Conservation (phyloP, 2,113 vertebrate genomes). For the Phainopepla nitens region DNA sequence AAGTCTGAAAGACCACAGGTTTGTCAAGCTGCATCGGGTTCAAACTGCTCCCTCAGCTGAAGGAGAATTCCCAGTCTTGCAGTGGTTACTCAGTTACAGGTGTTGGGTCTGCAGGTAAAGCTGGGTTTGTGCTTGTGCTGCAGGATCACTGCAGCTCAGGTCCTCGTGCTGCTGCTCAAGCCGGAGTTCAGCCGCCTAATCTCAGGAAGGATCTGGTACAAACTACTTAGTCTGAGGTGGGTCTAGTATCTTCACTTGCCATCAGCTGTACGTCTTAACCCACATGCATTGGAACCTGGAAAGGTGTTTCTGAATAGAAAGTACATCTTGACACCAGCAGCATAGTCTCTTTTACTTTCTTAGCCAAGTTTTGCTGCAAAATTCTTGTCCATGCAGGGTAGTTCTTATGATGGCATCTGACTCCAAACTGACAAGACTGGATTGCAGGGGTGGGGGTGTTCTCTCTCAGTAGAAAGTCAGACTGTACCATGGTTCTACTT, state of each 20-base stretch:
- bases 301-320: neutral
- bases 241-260: neutral
- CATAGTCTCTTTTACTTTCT: neutral
- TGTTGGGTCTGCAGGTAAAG: neutral
- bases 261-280: neutral
- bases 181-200: neutral
- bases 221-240: neutral
- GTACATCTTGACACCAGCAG: neutral
- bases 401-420: neutral
- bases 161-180: neutral
- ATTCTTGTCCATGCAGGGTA: neutral
- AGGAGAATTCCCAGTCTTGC: neutral
- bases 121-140: neutral
- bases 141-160: neutral
- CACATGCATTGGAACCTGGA: neutral
- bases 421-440: neutral
- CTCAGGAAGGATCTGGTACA: neutral
- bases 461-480: neutral
- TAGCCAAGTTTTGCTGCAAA: neutral
- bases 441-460: fast-evolving
- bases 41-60: neutral
- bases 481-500: neutral
- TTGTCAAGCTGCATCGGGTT: neutral
- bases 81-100: fast-evolving
- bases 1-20: neutral